A percentile compares a stretch with the other conserved stretches of the same genome.
Evolutionary conservation across 2,888 invertebrate genomes (phyloP).

Genomic region (Polietes domitor): DNA sequence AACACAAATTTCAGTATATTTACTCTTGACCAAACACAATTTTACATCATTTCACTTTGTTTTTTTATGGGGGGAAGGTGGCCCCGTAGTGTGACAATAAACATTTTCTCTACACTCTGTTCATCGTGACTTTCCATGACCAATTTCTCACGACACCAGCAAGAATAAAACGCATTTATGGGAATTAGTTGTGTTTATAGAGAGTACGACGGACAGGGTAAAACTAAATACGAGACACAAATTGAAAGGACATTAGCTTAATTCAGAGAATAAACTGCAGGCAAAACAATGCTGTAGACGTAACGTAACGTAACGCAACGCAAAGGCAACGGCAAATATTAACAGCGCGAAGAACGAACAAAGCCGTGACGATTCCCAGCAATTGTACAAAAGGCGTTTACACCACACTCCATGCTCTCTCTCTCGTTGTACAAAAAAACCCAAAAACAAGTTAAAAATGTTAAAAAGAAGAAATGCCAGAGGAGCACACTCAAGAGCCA

Average conservation of each 20-base stretch:
- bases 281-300: conserved; percentile 36
- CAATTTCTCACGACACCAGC: neutral
- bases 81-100: too few species aligned
- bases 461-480: conserved; percentile 44
- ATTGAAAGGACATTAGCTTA: too few species aligned
- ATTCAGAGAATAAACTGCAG: neutral
- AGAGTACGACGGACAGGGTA: neutral
- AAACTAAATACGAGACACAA: neutral
- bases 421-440: conserved; percentile 6
- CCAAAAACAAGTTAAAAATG: neutral
- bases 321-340: neutral
- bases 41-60: too few species aligned
- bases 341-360: neutral
- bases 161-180: neutral
- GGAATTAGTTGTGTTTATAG: neutral
- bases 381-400: conserved; percentile 43
- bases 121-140: neutral
- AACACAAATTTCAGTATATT: too few species aligned
- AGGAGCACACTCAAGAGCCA: conserved; percentile 39
- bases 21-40: too few species aligned
- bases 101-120: neutral
- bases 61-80: too few species aligned
- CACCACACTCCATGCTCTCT: neutral
- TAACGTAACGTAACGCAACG: conserved; percentile 31
- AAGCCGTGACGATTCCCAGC: neutral